Conservation (phyloP, 2,113 vertebrate species). For the Crotalus horridus region DNA sequence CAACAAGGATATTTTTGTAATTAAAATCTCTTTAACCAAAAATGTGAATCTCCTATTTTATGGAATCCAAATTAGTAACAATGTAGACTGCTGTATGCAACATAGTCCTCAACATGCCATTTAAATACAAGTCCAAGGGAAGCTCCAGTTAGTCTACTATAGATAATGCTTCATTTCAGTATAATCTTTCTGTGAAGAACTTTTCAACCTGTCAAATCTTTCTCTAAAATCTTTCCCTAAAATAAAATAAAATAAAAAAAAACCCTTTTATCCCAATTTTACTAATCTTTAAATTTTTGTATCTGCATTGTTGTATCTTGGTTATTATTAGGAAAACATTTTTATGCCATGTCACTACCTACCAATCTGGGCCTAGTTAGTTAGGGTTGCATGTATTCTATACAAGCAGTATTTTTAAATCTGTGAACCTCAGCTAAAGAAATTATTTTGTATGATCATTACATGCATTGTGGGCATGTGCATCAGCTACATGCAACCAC, state of each 20-base stretch:
- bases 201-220: background rate
- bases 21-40: slow-evolving; percentile 5
- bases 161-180: background rate
- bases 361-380: background rate
- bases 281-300: background rate
- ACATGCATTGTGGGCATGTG: background rate
- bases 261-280: background rate
- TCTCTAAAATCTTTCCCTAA: background rate
- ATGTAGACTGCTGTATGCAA: background rate
- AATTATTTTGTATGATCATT: background rate
- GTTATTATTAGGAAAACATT: background rate
- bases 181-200: background rate
- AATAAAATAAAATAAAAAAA: background rate
- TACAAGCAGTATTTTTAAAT: background rate
- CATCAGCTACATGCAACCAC: background rate
- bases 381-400: background rate
- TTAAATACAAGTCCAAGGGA: background rate
- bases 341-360: background rate
- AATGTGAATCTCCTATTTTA: slow-evolving; percentile 20
- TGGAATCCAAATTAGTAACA: background rate
- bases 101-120: background rate
- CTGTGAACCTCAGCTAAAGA: background rate
- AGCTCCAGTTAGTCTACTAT: background rate
- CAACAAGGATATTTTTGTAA: slow-evolving; percentile 4
- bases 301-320: background rate